These are phyloP conservation scores for Lepisosteus osseus DNA, from an alignment of 2,113 vertebrate genomes.

Conservation along the genomic window DNA sequence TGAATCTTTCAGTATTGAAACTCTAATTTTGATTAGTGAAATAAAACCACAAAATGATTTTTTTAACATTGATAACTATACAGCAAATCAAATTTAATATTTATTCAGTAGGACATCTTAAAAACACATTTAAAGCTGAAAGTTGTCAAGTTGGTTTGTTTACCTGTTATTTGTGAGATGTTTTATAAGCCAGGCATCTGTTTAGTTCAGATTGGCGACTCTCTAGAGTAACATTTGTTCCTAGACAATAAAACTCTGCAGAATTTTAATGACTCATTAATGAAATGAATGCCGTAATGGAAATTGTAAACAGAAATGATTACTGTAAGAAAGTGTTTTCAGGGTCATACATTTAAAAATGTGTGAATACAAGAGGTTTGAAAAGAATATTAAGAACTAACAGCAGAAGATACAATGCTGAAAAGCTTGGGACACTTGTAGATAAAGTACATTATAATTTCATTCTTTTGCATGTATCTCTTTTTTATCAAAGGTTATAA, in stretches of 20 bases:
- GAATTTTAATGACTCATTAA: conserved; percentile 34
- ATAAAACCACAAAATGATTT: no score
- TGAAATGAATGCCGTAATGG: conserved; percentile 17
- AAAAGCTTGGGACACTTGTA: not conserved
- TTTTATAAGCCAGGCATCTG: conserved; percentile 24
- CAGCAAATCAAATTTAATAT: no score
- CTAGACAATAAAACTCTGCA: conserved; percentile 20
- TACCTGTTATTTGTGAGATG: conserved; percentile 22
- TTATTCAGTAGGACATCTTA: no score
- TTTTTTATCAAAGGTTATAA: no score
- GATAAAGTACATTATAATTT: no score
- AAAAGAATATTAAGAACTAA: not conserved
- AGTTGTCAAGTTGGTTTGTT: conserved; percentile 12
- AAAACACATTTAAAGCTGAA: no score
- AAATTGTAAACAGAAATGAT: conserved; percentile 3
- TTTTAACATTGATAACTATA: no score
- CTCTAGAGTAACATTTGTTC: conserved; percentile 26
- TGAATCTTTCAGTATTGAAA: no score
- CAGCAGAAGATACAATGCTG: not conserved
- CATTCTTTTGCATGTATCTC: not conserved
- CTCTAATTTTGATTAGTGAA: no score
- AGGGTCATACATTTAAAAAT: conserved; percentile 11
- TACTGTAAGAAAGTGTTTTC: not conserved
- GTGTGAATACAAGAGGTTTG: conserved; percentile 1
- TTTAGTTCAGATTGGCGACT: conserved; percentile 28